Percentiles rank a stretch among this genome's conserved stretches.
Evolutionary conservation across 2,113 vertebrate species (phyloP).

Genomic region (Xerus inauris): DNA sequence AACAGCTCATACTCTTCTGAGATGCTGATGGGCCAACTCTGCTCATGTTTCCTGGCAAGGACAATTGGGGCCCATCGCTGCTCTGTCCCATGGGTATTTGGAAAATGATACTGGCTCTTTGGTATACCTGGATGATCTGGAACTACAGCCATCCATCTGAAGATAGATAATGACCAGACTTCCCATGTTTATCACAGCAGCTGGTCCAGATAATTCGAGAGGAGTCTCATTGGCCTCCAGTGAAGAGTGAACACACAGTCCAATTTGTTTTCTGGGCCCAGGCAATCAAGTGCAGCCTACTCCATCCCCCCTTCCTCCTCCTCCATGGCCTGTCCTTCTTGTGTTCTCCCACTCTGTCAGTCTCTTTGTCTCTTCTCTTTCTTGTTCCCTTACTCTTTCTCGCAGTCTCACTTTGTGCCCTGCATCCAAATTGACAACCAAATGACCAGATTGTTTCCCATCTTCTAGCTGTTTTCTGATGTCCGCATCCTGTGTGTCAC

Average conservation of each 20-base stretch:
- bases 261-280: background rate
- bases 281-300: background rate
- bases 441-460: accelerated
- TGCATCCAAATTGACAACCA: background rate
- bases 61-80: background rate
- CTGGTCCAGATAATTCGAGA: background rate
- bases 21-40: background rate
- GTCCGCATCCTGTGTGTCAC: accelerated
- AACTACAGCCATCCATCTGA: background rate
- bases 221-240: accelerated
- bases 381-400: background rate
- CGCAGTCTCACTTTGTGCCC: background rate
- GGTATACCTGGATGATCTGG: background rate
- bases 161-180: background rate
- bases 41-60: background rate
- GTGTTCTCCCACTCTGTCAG: accelerated
- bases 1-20: background rate
- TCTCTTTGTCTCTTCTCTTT: background rate
- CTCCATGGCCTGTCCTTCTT: background rate
- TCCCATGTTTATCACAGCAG: background rate
- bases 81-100: background rate
- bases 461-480: background rate
- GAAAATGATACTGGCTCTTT: background rate
- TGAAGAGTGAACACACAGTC: background rate
- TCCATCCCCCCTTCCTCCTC: background rate